Conservation (phyloP, 2,888 invertebrate species). For the Calameuta filiformis region DNA sequence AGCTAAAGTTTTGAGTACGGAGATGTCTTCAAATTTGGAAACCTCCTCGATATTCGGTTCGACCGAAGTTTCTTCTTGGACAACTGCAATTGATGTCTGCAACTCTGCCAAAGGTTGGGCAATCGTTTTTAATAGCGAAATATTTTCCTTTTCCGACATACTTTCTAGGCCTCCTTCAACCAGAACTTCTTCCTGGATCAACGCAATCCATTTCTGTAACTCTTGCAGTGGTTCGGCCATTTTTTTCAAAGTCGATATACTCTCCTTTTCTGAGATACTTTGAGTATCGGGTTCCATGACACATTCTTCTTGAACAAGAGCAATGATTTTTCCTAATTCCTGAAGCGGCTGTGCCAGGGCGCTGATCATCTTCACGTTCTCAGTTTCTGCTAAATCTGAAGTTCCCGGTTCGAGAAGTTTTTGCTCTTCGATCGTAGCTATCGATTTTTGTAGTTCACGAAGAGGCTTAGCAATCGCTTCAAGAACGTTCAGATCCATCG, state of each 20-base stretch:
- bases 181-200: slow-evolving; percentile 50
- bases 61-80: slow-evolving; percentile 51
- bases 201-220: slow-evolving; percentile 50
- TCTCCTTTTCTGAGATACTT: slow-evolving; percentile 28
- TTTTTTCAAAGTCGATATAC: slow-evolving; percentile 35
- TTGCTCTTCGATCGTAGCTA: slow-evolving; percentile 48
- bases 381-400: slow-evolving; percentile 6
- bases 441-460: slow-evolving; percentile 45
- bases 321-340: slow-evolving; percentile 41
- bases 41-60: slow-evolving; percentile 36
- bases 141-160: slow-evolving; percentile 40
- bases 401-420: slow-evolving; percentile 32
- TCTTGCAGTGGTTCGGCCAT: slow-evolving; percentile 52
- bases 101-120: slow-evolving; percentile 54
- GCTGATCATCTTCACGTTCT: slow-evolving; percentile 32
- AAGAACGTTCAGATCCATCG: slow-evolving; percentile 10
- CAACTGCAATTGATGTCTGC: slow-evolving; percentile 52
- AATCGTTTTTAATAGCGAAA: slow-evolving; percentile 48
- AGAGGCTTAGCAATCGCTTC: slow-evolving; percentile 33
- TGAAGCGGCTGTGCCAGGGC: slow-evolving; percentile 45
- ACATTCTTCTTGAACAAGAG: slow-evolving; percentile 31
- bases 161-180: slow-evolving; percentile 38
- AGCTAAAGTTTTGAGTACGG: slow-evolving; percentile 64
- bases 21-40: slow-evolving; percentile 17
- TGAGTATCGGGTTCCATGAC: slow-evolving; percentile 19